A percentile compares a stretch with the other conserved stretches of the same genome.
These are phyloP conservation scores for Mallotus villosus DNA, from an alignment of 2,797 vertebrate species.

Conservation along the genomic window DNA sequence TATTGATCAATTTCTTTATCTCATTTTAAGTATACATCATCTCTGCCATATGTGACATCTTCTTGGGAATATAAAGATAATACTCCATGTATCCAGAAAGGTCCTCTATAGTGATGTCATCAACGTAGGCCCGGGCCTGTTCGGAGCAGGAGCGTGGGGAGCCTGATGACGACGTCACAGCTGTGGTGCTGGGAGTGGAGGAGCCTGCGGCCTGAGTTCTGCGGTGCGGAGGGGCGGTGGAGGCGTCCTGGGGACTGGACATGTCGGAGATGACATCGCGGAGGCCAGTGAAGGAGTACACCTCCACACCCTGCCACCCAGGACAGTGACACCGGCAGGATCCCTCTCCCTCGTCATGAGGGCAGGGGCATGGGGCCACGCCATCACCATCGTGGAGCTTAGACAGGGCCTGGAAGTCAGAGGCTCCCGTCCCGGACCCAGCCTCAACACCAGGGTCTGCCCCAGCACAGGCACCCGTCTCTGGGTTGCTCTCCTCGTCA, in stretches of 20 bases:
- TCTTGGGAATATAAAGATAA: conserved; percentile 97
- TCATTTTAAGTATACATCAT: conserved; percentile 94
- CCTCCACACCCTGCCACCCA: conserved; percentile 87
- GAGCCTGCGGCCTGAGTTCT: conserved; percentile 74
- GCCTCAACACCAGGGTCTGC: conserved; percentile 3
- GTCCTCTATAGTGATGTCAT: conserved; percentile 98
- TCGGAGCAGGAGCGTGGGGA: conserved; percentile 95
- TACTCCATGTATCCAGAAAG: conserved; percentile 98
- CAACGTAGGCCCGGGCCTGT: conserved; percentile 90
- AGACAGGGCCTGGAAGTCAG: conserved; percentile 87
- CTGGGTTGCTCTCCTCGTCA: conserved; percentile 48
- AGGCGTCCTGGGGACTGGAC: conserved; percentile 62
- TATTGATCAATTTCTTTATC: conserved; percentile 9
- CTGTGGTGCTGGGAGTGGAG: conserved; percentile 1
- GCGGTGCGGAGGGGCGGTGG: conserved; percentile 64
- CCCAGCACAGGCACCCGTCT: conserved; percentile 52
- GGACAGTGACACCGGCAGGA: conserved; percentile 71
- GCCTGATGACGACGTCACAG: conserved; percentile 57
- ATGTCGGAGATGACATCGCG: conserved; percentile 78
- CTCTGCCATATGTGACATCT: conserved; percentile 99
- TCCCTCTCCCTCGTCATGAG: conserved; percentile 54
- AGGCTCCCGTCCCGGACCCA: conserved; percentile 44
- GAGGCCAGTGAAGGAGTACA: conserved; percentile 94
- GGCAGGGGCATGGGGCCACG: conserved; percentile 54
- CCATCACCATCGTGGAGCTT: conserved; percentile 64